Percentiles rank a stretch among this genome's conserved stretches.
Evolutionary conservation across 2,888 invertebrate species (phyloP).

Genomic region (Sphecodes monilicornis): DNA sequence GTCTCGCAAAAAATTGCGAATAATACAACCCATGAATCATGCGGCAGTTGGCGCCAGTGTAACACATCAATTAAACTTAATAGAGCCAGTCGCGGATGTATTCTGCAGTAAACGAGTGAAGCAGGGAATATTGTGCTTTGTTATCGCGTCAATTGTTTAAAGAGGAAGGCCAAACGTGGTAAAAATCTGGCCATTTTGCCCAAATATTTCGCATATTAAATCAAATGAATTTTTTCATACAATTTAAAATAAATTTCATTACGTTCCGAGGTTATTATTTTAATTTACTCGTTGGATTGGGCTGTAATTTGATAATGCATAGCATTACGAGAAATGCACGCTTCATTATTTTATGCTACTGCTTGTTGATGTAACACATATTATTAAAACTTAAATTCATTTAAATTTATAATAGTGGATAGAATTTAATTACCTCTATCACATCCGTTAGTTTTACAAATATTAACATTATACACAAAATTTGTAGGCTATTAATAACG

Average conservation of each 20-base stretch:
- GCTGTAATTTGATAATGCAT: too few species aligned
- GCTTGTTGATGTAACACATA: too few species aligned
- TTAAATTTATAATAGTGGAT: too few species aligned
- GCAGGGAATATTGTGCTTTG: slow-evolving; percentile 25
- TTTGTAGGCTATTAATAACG: too few species aligned
- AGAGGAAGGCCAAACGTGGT: background rate
- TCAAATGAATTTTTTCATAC: background rate
- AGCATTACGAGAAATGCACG: too few species aligned
- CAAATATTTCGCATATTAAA: background rate
- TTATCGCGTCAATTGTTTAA: slow-evolving; percentile 22
- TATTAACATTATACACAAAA: too few species aligned
- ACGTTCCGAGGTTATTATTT: background rate
- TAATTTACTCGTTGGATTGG: too few species aligned
- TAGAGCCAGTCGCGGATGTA: slow-evolving; percentile 20
- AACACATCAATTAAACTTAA: slow-evolving; percentile 64
- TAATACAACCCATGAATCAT: slow-evolving; percentile 63
- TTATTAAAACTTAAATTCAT: too few species aligned
- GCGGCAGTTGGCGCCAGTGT: slow-evolving; percentile 33
- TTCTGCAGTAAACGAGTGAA: slow-evolving; percentile 5
- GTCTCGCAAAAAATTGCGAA: slow-evolving; percentile 37
- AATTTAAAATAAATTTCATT: background rate
- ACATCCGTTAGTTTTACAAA: too few species aligned
- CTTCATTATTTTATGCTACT: too few species aligned
- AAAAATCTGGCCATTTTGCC: background rate
- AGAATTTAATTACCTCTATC: too few species aligned